Base-by-base conservation (phyloP, 2,113 vertebrate genomes). In the Nymphicus hollandicus region DNA sequence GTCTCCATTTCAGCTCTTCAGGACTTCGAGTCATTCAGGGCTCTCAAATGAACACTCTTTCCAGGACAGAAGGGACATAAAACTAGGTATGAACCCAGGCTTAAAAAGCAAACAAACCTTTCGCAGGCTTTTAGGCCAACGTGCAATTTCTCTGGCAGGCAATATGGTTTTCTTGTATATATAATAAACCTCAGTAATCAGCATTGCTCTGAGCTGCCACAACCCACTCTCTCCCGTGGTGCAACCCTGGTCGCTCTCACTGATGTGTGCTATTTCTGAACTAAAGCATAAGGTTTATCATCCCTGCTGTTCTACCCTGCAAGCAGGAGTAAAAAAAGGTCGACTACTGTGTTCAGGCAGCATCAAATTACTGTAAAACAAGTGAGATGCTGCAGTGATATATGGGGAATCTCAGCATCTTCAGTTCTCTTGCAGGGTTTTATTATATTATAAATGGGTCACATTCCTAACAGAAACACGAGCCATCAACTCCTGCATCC, bases 341-440 rank as follows among this genome's bases (percentile, higher is more conserved):
- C 60, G 92, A 84, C 78, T 69, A 77, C 87, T 95, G 81, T 95
- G 95, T 96, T 97, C 91, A 96, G 68, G 50, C 76, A 97, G 80
- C 81, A 96, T 97, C 90, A 97, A 96, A 97, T 97, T 94, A 95
- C 88, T 97, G 97, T 96, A 96, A 96, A 97, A 93, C 96, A 97
- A 97, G 80, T 64, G 88, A 96, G 53, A 66, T 46, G 58, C 61
- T 86, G 74, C 92, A 93, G 68, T 1, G 18, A 71, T 97, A 39
- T 43, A 60, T 68, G 86, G 58, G 61, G 81, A 94, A 80, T 83
- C 90, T 92, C 44, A 90, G 76, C 47, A 77, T 78, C 91, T 79
- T 37, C 73, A 27, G n/a, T 79, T 69, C 70, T 86, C 44, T 85
- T 92, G 91, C 88, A 68, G 69, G 64, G 64, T 96, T 82, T 85